Percentiles rank a stretch among this genome's conserved stretches.
Conservation (phyloP, 92 coral and sea anemone genomes). For the Epizoanthus scotinus region DNA sequence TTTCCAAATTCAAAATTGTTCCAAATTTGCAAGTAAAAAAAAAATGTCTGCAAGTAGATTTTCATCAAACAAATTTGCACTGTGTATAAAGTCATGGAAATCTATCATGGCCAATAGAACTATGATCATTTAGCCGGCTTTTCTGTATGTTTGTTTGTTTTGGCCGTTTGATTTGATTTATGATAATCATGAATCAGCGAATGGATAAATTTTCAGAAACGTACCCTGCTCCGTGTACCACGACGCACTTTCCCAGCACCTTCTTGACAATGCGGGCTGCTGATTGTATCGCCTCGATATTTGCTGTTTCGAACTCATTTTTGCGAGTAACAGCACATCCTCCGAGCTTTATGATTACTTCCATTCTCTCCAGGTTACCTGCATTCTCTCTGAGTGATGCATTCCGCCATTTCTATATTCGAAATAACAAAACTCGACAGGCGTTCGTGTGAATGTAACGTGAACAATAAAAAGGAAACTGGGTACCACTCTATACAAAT, state of each 20-base stretch:
- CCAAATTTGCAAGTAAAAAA: too few relatives aligned
- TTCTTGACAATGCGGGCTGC: constrained; percentile 70
- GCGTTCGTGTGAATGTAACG: not conserved
- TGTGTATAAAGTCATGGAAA: too few relatives aligned
- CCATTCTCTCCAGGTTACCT: constrained; percentile 53
- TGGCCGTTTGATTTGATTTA: too few relatives aligned
- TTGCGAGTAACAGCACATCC: constrained; percentile 81
- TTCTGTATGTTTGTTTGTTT: too few relatives aligned
- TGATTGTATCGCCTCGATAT: constrained; percentile 54
- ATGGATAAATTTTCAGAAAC: not conserved
- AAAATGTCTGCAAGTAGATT: too few relatives aligned
- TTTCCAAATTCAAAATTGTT: too few relatives aligned
- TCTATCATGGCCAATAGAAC: too few relatives aligned
- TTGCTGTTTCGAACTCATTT: constrained; percentile 62
- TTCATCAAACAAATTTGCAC: too few relatives aligned
- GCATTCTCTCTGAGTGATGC: constrained; percentile 18
- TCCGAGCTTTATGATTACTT: constrained; percentile 83
- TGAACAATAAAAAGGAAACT: not conserved
- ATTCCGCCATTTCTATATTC: not conserved
- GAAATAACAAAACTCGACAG: not conserved
- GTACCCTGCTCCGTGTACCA: constrained; percentile 90
- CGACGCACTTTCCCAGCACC: constrained; percentile 64
- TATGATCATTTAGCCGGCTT: too few relatives aligned
- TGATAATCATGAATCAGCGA: too few relatives aligned
- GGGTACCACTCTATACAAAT: not conserved